Evolutionary conservation across 2,797 vertebrate species (phyloP).

Genomic region (Myoxocephalus aenaeus): DNA sequence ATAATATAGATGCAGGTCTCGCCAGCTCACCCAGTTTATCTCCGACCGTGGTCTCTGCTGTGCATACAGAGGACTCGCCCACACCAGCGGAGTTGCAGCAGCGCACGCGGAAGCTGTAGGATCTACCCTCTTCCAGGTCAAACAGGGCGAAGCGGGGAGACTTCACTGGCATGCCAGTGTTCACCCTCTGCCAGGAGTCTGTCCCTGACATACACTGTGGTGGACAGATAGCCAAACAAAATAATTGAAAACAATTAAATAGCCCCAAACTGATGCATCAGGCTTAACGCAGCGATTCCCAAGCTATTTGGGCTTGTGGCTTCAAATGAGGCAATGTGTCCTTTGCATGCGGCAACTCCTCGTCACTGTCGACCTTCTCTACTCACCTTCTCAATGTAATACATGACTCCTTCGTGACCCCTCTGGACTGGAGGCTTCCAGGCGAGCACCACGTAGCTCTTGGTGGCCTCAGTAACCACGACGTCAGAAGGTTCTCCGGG

Average conservation of each 20-base stretch:
- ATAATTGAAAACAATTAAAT: not conserved
- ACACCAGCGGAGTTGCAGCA: constrained; percentile 97
- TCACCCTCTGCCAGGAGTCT: constrained; percentile 96
- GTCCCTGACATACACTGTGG: constrained; percentile 89
- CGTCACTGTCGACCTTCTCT: not conserved
- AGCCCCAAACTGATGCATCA: not conserved
- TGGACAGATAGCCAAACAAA: no score
- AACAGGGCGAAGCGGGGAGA: constrained; percentile 98
- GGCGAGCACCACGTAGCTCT: constrained; percentile 96
- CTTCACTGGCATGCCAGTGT: constrained; percentile 95
- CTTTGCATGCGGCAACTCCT: not conserved
- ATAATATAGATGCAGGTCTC: not conserved
- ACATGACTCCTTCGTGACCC: constrained; percentile 98
- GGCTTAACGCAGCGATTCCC: not conserved
- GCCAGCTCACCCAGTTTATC: constrained; percentile 93
- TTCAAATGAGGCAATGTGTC: not conserved
- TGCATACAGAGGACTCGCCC: constrained; percentile 89
- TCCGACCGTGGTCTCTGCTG: constrained; percentile 88
- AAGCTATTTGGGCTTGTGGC: not conserved
- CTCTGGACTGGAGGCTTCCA: constrained; percentile 96
- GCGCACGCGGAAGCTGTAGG: constrained; percentile 96
- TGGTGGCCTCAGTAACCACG: constrained; percentile 94
- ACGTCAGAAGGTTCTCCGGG: constrained; percentile 92
- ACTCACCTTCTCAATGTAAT: constrained; percentile 97
- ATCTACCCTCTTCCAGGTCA: constrained; percentile 93